phyloP scores from a whole-genome alignment of 2,113 vertebrate species.

The Phaethon lepturus region DNA sequence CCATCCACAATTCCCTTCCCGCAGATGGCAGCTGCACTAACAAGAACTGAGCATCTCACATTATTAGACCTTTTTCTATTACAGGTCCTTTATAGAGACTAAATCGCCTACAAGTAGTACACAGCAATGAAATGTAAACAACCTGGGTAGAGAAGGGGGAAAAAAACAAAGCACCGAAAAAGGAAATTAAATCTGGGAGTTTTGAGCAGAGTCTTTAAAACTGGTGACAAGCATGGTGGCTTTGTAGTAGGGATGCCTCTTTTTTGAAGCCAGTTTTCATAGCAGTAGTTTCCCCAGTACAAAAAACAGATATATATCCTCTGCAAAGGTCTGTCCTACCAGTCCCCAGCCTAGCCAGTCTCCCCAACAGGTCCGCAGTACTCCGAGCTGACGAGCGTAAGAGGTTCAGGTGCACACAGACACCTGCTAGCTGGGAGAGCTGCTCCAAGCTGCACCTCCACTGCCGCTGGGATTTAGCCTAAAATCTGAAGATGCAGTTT shows the following conservation, averaged over 20 bases:
- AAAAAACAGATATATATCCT: neutral
- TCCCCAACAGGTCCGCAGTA: neutral
- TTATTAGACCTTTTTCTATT: neutral
- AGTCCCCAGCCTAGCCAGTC: neutral
- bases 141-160: neutral
- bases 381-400: neutral
- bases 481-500: neutral
- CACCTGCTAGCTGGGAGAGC: neutral
- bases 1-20: neutral
- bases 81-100: neutral
- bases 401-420: neutral
- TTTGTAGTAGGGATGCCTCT: neutral
- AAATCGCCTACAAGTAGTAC: neutral
- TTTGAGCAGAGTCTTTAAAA: neutral
- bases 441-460: neutral
- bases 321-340: neutral
- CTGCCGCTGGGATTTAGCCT: neutral
- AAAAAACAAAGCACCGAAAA: neutral
- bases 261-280: neutral
- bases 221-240: neutral
- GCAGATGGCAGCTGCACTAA: conserved; percentile 11
- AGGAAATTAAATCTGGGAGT: neutral
- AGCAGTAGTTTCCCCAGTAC: neutral
- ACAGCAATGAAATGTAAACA: conserved; percentile 12
- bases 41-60: conserved; percentile 22